A percentile compares a stretch with the other conserved stretches of the same genome.
phyloP scores from a whole-genome alignment of 2,888 invertebrate species.

The Heliconius sara region DNA sequence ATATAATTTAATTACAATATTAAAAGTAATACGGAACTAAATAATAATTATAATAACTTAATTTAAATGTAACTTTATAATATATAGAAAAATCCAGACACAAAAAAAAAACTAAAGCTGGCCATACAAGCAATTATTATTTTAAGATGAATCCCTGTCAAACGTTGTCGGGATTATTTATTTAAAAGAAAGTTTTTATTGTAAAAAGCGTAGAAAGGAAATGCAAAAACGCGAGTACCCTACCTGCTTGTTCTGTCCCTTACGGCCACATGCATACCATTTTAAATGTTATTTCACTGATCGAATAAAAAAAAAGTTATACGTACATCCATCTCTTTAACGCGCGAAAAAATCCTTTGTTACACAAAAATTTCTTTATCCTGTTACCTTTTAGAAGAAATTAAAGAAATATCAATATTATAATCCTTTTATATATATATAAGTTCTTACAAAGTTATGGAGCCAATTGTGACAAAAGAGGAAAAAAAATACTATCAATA shows the following conservation, averaged over 20 bases:
- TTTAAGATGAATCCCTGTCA: slow-evolving; percentile 81
- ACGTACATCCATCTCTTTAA: slow-evolving; percentile 52
- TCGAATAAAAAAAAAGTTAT: slow-evolving; percentile 67
- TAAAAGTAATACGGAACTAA: not conserved
- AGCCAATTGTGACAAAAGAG: slow-evolving; percentile 18
- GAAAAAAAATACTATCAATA: slow-evolving; percentile 47
- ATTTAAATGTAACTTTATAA: slow-evolving; percentile 13
- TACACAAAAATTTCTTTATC: slow-evolving; percentile 63
- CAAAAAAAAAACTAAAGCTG: slow-evolving; percentile 52
- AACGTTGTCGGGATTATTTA: slow-evolving; percentile 80
- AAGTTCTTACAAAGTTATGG: slow-evolving; percentile 4
- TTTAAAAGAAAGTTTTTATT: slow-evolving; percentile 84
- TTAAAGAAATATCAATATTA: slow-evolving; percentile 56
- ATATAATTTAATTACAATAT: not conserved
- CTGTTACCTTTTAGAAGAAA: slow-evolving; percentile 53
- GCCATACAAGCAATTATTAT: slow-evolving; percentile 71
- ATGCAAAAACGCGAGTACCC: slow-evolving; percentile 78
- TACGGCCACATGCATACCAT: slow-evolving; percentile 78
- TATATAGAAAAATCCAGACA: slow-evolving; percentile 33
- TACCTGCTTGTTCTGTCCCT: slow-evolving; percentile 79
- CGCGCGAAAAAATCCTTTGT: slow-evolving; percentile 68
- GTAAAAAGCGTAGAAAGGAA: slow-evolving; percentile 82
- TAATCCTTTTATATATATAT: slow-evolving; percentile 67
- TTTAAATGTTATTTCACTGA: slow-evolving; percentile 56
- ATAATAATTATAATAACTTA: not conserved